These are phyloP conservation scores for Tenualosa thibaudeaui DNA, from an alignment of 2,797 vertebrate genomes.

Conservation along the genomic window DNA sequence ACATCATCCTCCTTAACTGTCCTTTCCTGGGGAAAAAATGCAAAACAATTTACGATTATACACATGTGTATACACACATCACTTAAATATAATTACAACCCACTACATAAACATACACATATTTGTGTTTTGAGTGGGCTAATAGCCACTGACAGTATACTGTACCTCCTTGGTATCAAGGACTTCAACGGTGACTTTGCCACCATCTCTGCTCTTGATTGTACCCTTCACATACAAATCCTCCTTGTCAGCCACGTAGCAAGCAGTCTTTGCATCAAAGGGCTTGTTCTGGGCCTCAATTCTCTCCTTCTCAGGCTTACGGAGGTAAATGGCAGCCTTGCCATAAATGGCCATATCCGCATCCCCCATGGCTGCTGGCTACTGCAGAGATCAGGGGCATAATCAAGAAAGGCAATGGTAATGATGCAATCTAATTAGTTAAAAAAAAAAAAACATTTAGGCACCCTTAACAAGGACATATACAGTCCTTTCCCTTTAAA, in stretches of 20 bases:
- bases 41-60: too few species aligned
- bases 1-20: conserved; percentile 47
- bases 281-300: conserved; percentile 81
- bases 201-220: conserved; percentile 75
- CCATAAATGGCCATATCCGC: conserved; percentile 80
- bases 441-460: background rate
- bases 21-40: conserved; percentile 24
- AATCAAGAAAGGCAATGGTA: too few species aligned
- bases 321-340: conserved; percentile 76
- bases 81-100: background rate
- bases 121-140: too few species aligned
- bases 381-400: background rate
- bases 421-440: background rate
- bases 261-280: conserved; percentile 82
- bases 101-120: too few species aligned
- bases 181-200: conserved; percentile 78
- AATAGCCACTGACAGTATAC: too few species aligned
- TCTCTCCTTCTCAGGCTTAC: conserved; percentile 82
- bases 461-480: too few species aligned
- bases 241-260: conserved; percentile 77
- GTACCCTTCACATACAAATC: conserved; percentile 79
- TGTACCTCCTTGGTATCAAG: conserved; percentile 36
- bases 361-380: conserved; percentile 44
- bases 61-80: background rate
- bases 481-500: too few species aligned